Conservation (phyloP, 2,113 vertebrate species). For the Trematocara stigmaticum region DNA sequence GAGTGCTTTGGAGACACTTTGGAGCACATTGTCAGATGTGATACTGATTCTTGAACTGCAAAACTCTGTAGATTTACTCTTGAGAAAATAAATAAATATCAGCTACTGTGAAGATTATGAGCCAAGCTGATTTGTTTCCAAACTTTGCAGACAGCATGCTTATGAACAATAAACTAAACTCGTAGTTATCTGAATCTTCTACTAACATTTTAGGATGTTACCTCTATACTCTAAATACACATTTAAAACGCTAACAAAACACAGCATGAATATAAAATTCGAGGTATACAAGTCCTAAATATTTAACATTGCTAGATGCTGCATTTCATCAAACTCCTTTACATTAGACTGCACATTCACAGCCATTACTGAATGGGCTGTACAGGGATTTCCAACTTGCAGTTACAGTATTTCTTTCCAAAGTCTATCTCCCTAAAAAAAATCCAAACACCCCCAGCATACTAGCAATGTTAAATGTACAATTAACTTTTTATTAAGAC, state of each 20-base stretch:
- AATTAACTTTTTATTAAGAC: not conserved
- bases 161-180: not conserved
- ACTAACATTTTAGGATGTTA: not conserved
- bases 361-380: not conserved
- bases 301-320: not conserved
- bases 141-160: not conserved
- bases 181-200: not conserved
- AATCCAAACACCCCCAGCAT: not conserved
- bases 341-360: not conserved
- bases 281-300: not conserved
- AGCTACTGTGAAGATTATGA: not conserved
- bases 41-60: not conserved
- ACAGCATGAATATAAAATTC: not conserved
- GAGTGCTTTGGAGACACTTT: not conserved
- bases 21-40: not conserved
- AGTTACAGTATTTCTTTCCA: not conserved
- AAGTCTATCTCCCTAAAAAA: not conserved
- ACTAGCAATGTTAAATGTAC: constrained; percentile 1
- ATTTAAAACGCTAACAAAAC: not conserved
- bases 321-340: not conserved
- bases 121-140: not conserved
- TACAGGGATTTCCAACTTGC: not conserved
- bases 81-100: not conserved
- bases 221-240: not conserved
- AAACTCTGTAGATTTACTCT: not conserved